Conservation (phyloP, 2,888 invertebrate genomes). For the Podotricha telesiphe region DNA sequence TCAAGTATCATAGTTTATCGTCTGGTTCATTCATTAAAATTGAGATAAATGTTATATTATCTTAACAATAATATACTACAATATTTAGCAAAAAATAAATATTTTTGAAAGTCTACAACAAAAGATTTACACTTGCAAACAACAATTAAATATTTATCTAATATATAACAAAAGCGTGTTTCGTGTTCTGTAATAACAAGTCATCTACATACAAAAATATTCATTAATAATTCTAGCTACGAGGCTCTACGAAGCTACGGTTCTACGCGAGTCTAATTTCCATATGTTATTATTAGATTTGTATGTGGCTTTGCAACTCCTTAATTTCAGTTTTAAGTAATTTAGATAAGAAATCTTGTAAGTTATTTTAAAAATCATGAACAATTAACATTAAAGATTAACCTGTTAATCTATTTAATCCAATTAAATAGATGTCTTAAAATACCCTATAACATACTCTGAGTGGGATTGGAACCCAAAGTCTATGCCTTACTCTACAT, state of each 20-base stretch:
- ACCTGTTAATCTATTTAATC: no score
- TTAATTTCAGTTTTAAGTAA: neutral
- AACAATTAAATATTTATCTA: neutral
- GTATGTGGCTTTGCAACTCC: slow-evolving; percentile 8
- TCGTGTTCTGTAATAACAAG: slow-evolving; percentile 6
- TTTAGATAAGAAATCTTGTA: neutral
- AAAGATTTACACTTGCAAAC: neutral
- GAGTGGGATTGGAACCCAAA: no score
- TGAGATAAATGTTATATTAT: no score
- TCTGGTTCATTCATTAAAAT: no score
- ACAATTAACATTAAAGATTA: no score
- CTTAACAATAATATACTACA: no score
- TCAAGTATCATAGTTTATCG: no score
- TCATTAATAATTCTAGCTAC: slow-evolving; percentile 26
- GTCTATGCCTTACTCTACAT: no score
- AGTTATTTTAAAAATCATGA: neutral
- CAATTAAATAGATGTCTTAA: no score
- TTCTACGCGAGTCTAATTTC: slow-evolving; percentile 17
- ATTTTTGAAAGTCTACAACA: neutral
- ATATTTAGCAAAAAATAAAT: no score
- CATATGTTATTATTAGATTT: slow-evolving; percentile 22
- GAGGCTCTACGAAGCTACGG: slow-evolving; percentile 19
- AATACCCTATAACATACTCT: no score
- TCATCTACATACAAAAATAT: slow-evolving; percentile 28
- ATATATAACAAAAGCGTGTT: neutral